phyloP scores from a whole-genome alignment of 2,888 invertebrate genomes.

The Steinernema hermaphroditum region DNA sequence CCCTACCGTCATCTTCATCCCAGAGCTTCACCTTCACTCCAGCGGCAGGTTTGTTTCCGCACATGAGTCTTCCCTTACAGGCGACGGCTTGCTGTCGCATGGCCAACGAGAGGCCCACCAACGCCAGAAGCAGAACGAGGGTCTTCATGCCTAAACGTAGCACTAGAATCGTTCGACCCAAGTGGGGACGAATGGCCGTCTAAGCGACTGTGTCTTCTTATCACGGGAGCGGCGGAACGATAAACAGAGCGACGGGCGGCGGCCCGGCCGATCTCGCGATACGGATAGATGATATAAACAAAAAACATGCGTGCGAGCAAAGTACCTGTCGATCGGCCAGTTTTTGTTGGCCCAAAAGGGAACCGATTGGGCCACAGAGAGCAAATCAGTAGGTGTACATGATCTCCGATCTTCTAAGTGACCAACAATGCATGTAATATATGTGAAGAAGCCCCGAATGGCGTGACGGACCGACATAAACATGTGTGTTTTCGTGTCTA shows the following conservation, averaged over 20 bases:
- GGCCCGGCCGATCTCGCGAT: background rate
- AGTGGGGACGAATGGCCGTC: background rate
- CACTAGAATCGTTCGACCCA: no score
- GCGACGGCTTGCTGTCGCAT: constrained; percentile 52
- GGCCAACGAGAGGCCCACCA: constrained; percentile 33
- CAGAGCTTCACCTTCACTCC: constrained; percentile 46
- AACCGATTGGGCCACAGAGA: background rate
- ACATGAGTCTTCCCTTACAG: constrained; percentile 41
- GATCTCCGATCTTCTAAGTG: no score
- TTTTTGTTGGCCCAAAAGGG: background rate
- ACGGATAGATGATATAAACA: constrained; percentile 22
- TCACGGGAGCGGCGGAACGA: background rate
- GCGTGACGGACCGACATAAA: constrained; percentile 11
- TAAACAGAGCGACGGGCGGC: constrained; percentile 5
- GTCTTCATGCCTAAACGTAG: constrained; percentile 26
- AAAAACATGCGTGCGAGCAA: background rate
- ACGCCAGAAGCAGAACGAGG: constrained; percentile 31
- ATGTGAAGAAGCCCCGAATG: no score
- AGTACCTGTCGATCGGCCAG: background rate
- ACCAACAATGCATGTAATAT: no score
- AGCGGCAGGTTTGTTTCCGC: constrained; percentile 44
- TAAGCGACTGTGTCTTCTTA: background rate
- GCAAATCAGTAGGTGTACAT: no score
- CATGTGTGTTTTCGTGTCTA: background rate
- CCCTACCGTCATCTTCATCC: constrained; percentile 48